Evolutionary conservation across 2,797 vertebrate genomes (phyloP).

Genomic region (Loris lydekkerianus): DNA sequence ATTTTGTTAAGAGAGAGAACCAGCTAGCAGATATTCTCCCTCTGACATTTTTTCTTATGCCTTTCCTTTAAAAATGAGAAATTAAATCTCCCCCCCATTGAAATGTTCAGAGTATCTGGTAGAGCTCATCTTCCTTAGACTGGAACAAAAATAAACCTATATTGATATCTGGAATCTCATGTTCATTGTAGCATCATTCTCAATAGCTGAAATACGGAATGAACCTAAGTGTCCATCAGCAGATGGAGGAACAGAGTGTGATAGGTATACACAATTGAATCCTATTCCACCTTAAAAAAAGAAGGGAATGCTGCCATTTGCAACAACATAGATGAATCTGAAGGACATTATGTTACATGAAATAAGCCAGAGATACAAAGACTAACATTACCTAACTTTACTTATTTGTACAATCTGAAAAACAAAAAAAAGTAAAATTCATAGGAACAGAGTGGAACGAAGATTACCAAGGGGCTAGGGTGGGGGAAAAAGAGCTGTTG

Average conservation of each 20-base stretch:
- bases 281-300: neutral
- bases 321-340: neutral
- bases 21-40: neutral
- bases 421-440: neutral
- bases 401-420: neutral
- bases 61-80: neutral
- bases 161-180: neutral
- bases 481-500: neutral
- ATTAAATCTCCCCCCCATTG: neutral
- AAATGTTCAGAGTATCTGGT: neutral
- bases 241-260: neutral
- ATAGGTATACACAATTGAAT: neutral
- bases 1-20: neutral
- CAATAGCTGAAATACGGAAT: neutral
- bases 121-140: constrained; percentile 9
- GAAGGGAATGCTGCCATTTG: neutral
- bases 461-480: neutral
- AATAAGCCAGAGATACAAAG: neutral
- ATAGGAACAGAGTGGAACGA: neutral
- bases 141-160: neutral
- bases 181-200: neutral
- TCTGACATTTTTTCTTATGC: neutral
- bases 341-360: neutral
- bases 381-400: no score
- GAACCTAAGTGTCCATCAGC: neutral